Evolutionary conservation across 1,140 invertebrate species (phyloP).

Genomic region (Macrosteles quadrilineatus): DNA sequence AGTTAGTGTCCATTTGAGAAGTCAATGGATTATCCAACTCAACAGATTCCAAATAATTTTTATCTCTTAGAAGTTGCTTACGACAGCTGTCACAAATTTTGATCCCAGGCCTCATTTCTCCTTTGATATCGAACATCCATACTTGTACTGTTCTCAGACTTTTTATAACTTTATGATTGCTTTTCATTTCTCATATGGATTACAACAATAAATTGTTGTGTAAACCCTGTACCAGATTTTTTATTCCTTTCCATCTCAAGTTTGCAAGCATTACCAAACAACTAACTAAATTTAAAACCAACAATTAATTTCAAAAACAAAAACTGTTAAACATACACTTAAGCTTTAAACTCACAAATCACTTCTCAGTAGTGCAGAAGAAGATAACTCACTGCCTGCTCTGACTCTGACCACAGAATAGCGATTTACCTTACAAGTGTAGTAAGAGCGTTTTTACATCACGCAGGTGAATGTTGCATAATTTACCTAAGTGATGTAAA

Average conservation of each 20-base stretch:
- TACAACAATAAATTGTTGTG: neutral
- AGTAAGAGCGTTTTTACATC: too few relatives aligned
- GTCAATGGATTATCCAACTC: neutral
- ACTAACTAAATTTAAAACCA: neutral
- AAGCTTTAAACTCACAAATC: neutral
- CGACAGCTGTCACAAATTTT: conserved; percentile 11
- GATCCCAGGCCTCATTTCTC: neutral
- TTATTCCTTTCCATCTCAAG: neutral
- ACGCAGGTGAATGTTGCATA: too few relatives aligned
- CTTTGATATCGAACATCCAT: neutral
- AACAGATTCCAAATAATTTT: neutral
- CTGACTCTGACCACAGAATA: too few relatives aligned
- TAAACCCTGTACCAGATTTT: neutral
- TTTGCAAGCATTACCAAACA: neutral
- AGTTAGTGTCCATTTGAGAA: conserved; percentile 5
- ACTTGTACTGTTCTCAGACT: neutral
- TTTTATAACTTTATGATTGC: conserved; percentile 3
- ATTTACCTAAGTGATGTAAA: too few relatives aligned
- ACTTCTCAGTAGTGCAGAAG: too few relatives aligned
- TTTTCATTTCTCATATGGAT: neutral
- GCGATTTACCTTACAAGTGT: too few relatives aligned
- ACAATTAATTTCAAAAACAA: neutral
- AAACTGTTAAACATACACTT: conserved; percentile 5
- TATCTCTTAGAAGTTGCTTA: neutral
- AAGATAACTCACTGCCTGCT: too few relatives aligned